These are phyloP conservation scores for Lutjanus campechanus DNA, from an alignment of 2,797 vertebrate genomes.

Conservation along the genomic window DNA sequence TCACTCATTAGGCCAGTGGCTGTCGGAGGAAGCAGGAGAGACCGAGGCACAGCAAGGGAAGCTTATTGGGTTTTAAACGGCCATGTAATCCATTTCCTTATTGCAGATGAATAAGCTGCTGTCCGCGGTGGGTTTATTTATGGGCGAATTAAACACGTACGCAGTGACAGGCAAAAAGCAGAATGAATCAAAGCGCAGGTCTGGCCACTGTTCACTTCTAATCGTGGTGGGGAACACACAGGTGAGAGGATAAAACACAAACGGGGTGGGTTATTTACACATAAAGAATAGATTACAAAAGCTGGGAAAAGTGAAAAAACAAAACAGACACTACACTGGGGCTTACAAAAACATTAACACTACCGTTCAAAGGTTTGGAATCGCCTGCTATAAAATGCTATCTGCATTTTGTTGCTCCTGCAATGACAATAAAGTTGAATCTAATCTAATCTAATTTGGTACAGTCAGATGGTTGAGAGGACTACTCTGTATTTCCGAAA, in stretches of 20 bases:
- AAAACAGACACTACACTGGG: not conserved
- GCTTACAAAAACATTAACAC: not conserved
- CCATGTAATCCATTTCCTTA: constrained; percentile 80
- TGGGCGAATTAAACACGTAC: constrained; percentile 66
- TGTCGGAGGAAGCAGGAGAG: constrained; percentile 55
- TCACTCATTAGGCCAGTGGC: constrained; percentile 81
- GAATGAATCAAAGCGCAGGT: constrained; percentile 48
- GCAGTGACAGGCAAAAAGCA: constrained; percentile 37
- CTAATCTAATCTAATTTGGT: too few species aligned
- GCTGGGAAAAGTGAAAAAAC: not conserved
- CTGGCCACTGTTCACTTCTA: not conserved
- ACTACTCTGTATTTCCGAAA: too few species aligned
- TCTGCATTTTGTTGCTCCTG: too few species aligned
- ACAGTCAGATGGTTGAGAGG: too few species aligned
- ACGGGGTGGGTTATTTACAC: not conserved
- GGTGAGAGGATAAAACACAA: not conserved
- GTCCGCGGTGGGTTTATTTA: constrained; percentile 72
- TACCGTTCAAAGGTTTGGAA: too few species aligned
- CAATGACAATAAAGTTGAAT: too few species aligned
- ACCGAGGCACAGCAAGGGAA: constrained; percentile 36
- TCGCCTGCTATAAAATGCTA: too few species aligned
- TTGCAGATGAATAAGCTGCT: constrained; percentile 79
- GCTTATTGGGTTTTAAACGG: constrained; percentile 83
- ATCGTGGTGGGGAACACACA: not conserved
- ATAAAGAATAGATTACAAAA: not conserved